phyloP scores from a whole-genome alignment of 2,797 vertebrate species.

The Gymnopithys bicolor region DNA sequence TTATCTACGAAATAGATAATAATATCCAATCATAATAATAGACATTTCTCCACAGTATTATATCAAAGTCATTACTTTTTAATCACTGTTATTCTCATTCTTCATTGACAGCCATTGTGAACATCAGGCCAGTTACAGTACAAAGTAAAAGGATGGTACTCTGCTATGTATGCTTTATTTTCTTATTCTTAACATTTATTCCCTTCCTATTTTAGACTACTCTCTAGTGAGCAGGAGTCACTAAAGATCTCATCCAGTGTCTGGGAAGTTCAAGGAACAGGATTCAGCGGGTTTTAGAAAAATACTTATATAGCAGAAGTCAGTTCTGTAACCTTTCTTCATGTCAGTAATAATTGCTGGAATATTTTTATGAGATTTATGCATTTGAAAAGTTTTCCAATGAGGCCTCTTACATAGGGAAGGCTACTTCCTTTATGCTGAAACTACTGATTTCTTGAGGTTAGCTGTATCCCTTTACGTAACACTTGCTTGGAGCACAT shows the following conservation, averaged over 20 bases:
- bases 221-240: background rate
- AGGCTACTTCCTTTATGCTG: background rate
- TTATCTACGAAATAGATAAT: background rate
- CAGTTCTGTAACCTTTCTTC: background rate
- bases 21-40: background rate
- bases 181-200: background rate
- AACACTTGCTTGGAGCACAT: background rate
- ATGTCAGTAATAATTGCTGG: background rate
- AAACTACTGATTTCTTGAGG: background rate
- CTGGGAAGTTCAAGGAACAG: background rate
- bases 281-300: background rate
- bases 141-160: background rate
- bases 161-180: background rate
- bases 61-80: background rate
- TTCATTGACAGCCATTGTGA: background rate
- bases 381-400: background rate
- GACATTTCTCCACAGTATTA: background rate
- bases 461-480: background rate
- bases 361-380: background rate
- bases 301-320: background rate
- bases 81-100: conserved; percentile 6
- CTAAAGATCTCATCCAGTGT: background rate
- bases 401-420: background rate
- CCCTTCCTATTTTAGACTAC: background rate
- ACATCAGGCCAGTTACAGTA: background rate